Base-by-base conservation (phyloP, 2,888 invertebrate species). In the Monochamus alternatus region DNA sequence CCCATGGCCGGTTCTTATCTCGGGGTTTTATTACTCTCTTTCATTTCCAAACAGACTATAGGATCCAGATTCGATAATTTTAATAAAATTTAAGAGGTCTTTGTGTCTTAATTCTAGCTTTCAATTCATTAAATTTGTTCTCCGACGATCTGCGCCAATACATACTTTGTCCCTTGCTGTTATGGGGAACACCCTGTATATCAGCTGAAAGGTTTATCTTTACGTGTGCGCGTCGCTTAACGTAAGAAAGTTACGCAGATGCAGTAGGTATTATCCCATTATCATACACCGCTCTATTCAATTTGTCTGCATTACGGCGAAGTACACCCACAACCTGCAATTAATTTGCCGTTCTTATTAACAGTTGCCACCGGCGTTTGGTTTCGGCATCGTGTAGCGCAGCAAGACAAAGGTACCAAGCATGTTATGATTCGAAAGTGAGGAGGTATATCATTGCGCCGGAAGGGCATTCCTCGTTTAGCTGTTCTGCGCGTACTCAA, bases 281-380 rank as follows among this genome's bases (percentile, higher is more conserved):
- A 75, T 75, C 71, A 63, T 72, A 60, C 44, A 67, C 68, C 63
- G 68, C 44, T 73, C 72, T 52, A 71, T 75, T 72, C 72, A 75
- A 72, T 72, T 75, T 64, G 63, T 63, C 68, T 66, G 69, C 59
- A 68, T 68, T 67, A 65, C 71, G 22, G 66, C 43, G 31, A 66
- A 44, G 47, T 73, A 68, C 73, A 73, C 75, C 75, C 75, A 72
- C 73, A 73, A 73, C 73, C 51, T 62, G 73, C 64, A 75, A 72
- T 75, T 75, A 75, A 75, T 75, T 75, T 75, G 67, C 75, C 31
- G 44, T 67, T 75, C 67, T 72, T 75, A 51, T 59, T 75, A 75
- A 75, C 63, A 58, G 60, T 71, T 62, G 71, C 75, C 75, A 44
- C 52, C 22, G 67, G 75, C 75, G 67, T 58, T 75, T 67, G 58